Evolutionary conservation across 2,888 invertebrate species (phyloP), one percentile per base, ranked within the genome.

Genomic region (Phaonia tiefii): DNA sequence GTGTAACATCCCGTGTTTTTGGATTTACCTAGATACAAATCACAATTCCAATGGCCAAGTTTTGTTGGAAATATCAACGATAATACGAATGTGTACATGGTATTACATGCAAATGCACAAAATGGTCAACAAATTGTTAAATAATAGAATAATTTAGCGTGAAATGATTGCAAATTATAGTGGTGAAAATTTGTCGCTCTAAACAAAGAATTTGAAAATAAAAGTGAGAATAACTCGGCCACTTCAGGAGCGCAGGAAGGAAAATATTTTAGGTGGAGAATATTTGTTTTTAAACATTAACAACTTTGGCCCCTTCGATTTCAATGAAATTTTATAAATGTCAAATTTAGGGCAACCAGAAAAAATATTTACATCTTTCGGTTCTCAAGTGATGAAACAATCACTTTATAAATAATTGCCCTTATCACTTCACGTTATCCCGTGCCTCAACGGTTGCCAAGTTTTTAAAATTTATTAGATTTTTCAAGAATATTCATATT

Each of bases 91-190:
- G 22, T 49, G 54, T 20, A 17, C 1, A 2, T 15, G 37, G 3
- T 17, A 31, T 31, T 15, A 60, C n/a, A 60, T 39, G 10, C 39
- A 8, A 20, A n/a, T 60, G 20, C 60, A 60, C 13, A 39, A 11
- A 63, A 63, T 63, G 39, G 13, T 42, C n/a, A 42, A 63, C 42
- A 42, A 63, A 63, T 63, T 63, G 39, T 63, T 63, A 42, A 63
- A 63, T 42, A 63, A 63, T 63, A 42, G 42, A 63, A 42, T 20
- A 39, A 20, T 42, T 42, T 39, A 63, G 39, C 63, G 42, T 63
- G 42, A 63, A 63, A 63, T 42, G 42, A 63, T 63, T 37, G 42
- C 22, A 42, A 63, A 63, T 54, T 54, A 54, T 54, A 13, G 25
- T 13, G 25, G 1, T 22, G 7, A 4, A 46, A n/a, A 46, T 15